Percentiles rank a stretch among this genome's conserved stretches.
Evolutionary conservation across 2,888 invertebrate genomes (phyloP).

Genomic region (Oxyteleia sp.): DNA sequence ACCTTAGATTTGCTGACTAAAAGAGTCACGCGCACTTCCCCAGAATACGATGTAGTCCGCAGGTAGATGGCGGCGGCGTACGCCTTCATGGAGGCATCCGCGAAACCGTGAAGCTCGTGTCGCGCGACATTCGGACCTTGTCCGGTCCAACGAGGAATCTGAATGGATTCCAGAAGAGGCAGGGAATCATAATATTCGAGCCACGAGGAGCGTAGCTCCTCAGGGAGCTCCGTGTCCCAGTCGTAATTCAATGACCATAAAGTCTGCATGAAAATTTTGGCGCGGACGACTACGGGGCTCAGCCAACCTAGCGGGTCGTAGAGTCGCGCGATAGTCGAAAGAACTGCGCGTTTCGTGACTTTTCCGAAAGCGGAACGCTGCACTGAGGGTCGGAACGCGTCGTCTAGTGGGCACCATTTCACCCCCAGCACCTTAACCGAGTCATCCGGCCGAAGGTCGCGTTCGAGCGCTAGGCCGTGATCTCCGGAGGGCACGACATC

Average conservation of each 20-base stretch:
- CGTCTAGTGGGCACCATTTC: too few species aligned
- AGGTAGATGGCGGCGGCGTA: constrained; percentile 28
- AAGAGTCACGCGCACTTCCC: neutral
- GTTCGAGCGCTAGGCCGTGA: neutral
- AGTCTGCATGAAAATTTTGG: constrained; percentile 29
- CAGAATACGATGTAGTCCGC: constrained; percentile 4
- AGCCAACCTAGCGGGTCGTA: constrained; percentile 52
- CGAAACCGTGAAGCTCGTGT: constrained; percentile 45
- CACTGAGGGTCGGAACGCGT: too few species aligned
- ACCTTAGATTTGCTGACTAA: constrained; percentile 48
- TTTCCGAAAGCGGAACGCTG: too few species aligned
- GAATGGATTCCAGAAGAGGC: too few species aligned
- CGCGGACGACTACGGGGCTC: constrained; percentile 3
- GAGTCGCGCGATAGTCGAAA: neutral
- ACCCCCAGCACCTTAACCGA: neutral
- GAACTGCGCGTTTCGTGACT: neutral
- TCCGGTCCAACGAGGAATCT: neutral
- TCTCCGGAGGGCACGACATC: neutral
- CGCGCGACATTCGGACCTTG: neutral
- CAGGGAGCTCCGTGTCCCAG: constrained; percentile 12
- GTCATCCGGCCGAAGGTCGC: neutral
- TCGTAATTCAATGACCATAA: constrained; percentile 13
- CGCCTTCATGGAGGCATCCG: constrained; percentile 50
- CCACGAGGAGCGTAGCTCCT: neutral
- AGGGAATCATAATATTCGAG: constrained; percentile 22